Evolutionary conservation across 1,140 invertebrate species (phyloP), one percentile per base, ranked within the genome.

Genomic region (Caenorhabditis brenneri): DNA sequence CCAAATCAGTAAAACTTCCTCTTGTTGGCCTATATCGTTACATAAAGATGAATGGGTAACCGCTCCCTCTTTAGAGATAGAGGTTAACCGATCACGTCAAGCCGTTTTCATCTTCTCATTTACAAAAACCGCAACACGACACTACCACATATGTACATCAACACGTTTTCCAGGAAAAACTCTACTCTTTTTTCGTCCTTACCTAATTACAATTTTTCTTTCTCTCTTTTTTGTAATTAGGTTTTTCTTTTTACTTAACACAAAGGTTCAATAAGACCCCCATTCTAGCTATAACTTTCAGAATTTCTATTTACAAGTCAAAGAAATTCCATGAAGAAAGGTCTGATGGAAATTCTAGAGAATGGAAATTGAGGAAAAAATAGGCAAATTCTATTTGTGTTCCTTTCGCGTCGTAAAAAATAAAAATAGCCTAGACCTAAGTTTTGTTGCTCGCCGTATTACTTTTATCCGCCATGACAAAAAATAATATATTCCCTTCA

Each of bases 201-300:
- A 74, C 65, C 65, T 42, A 74, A 74, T 74, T 74, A 74, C 65
- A 74, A 74, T 74, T 74, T 42, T 19, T n/a, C n/a, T 27, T 74
- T 46, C 60, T 39, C 31, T 65, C 36, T 4, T 24, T 74, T 39
- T 24, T n/a, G 27, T 74, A 65, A 65, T 65, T 65, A 65, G 58
- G 58, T 65, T 65, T 65, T 55, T 4, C 51, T 27, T 55, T 55
- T 29, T 55, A 27, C 24, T 27, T 55, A 12, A 7, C 22, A 27
- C 19, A 22, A 55, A 55, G 53, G 53, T 55, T 55, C 53, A 55
- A 55, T 55, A 55, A 27, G 53, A 55, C 22, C 3, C 53, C 24
- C 19, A 55, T 27, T 24, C 22, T 15, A 12, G 19, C 24, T 55
- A 22, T 55, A 55, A 27, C 9, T 55, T 51, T 51, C 48, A 4